These are phyloP conservation scores for Acanthacorydalis orientalis DNA, from an alignment of 2,888 invertebrate genomes.

Conservation along the genomic window DNA sequence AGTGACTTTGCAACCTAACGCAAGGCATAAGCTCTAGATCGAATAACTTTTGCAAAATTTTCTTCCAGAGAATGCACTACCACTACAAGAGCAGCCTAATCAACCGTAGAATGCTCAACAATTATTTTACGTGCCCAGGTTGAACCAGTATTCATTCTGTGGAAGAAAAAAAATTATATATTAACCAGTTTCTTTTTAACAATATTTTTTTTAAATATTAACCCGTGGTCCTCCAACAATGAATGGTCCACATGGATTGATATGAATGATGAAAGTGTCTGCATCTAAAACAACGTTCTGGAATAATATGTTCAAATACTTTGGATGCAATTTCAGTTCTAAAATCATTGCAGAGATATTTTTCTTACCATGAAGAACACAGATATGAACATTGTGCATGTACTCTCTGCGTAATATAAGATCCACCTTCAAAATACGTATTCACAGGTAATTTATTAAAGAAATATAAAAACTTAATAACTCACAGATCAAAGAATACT, in stretches of 20 bases:
- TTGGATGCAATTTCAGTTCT: conserved; percentile 73
- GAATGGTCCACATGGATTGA: conserved; percentile 93
- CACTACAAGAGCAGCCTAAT: conserved; percentile 99
- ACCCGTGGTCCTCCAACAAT: conserved; percentile 96
- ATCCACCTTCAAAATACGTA: conserved; percentile 83
- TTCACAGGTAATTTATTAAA: conserved; percentile 79
- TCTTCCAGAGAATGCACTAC: conserved; percentile 99
- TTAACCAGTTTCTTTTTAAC: background rate
- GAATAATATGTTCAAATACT: conserved; percentile 85
- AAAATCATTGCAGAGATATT: conserved; percentile 69
- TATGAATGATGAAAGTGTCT: conserved; percentile 84
- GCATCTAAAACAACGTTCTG: conserved; percentile 79
- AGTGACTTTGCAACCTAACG: conserved; percentile 99
- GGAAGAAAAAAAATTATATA: conserved; percentile 13
- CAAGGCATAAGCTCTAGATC: conserved; percentile 96
- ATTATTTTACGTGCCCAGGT: conserved; percentile 99
- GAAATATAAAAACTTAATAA: conserved; percentile 8
- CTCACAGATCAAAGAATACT: background rate
- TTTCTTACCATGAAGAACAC: conserved; percentile 92
- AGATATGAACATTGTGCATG: conserved; percentile 98
- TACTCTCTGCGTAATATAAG: conserved; percentile 87
- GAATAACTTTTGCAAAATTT: conserved; percentile 93
- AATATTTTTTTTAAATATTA: conserved; percentile 12
- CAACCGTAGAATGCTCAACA: conserved; percentile 99
- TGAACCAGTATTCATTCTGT: conserved; percentile 91